Percentiles rank a stretch among this genome's conserved stretches.
These are phyloP conservation scores for Polypedilum vanderplanki DNA, from an alignment of 1,140 invertebrate genomes.

Conservation along the genomic window DNA sequence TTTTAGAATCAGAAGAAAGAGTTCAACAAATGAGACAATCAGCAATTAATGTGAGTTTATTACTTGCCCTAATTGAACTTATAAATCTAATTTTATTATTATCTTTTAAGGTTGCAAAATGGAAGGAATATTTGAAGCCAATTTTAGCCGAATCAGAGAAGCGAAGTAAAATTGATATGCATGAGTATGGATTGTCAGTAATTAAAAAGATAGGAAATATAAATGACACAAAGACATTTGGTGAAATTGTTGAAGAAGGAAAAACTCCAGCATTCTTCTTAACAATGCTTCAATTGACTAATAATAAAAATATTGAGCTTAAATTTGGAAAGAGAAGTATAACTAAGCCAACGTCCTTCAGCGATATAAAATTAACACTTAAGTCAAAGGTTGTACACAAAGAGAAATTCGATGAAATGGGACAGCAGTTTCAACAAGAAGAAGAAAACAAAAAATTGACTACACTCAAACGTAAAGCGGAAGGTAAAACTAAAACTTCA, in stretches of 20 bases:
- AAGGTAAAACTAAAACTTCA: background rate
- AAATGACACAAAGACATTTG: background rate
- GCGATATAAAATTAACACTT: constrained; percentile 15
- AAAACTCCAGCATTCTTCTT: background rate
- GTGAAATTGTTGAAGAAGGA: background rate
- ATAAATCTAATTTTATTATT: background rate
- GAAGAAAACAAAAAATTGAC: background rate
- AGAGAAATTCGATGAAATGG: constrained; percentile 19
- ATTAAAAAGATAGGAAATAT: background rate
- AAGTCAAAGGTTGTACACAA: background rate
- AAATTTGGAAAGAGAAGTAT: background rate
- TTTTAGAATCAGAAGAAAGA: background rate
- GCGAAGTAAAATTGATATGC: background rate
- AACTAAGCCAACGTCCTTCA: background rate
- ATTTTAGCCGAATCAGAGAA: background rate
- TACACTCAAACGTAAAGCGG: background rate
- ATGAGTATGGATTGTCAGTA: background rate
- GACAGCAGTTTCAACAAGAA: background rate
- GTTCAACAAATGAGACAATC: background rate
- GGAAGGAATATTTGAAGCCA: constrained; percentile 7
- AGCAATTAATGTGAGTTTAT: background rate
- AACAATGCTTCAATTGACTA: background rate
- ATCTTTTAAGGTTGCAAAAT: constrained; percentile 16
- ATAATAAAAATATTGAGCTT: background rate
- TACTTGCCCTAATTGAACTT: background rate